Percentiles rank a stretch among this genome's conserved stretches.
These are phyloP conservation scores for Sturmia bella DNA, from an alignment of 2,888 invertebrate genomes.

Conservation along the genomic window DNA sequence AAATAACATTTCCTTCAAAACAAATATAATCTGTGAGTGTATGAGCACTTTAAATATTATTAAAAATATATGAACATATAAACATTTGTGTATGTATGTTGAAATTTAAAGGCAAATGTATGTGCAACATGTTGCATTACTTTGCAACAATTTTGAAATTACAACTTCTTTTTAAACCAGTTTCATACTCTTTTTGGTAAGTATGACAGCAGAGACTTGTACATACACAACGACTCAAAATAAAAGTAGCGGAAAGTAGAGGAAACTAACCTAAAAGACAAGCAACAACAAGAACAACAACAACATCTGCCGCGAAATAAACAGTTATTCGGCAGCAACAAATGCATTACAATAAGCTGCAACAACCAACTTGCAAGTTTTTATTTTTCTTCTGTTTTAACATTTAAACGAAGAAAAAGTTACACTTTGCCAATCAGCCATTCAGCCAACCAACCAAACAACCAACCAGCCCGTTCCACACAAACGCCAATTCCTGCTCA, in stretches of 20 bases:
- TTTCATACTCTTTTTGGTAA: conserved; percentile 31
- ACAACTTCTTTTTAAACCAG: conserved; percentile 25
- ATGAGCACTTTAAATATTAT: no score
- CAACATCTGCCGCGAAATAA: no score
- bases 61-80: background rate
- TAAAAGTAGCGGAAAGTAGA: conserved; percentile 50
- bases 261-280: conserved; percentile 59
- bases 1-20: no score
- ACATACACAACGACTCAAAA: background rate
- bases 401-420: conserved; percentile 22
- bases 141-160: conserved; percentile 2
- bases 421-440: conserved; percentile 50
- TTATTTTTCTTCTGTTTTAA: background rate
- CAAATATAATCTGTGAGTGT: no score
- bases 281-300: conserved; percentile 15
- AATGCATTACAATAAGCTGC: conserved; percentile 43
- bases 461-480: conserved; percentile 16
- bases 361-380: conserved; percentile 25
- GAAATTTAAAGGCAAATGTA: background rate
- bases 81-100: background rate
- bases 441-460: no score
- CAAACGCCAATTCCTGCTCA: conserved; percentile 7
- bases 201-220: conserved; percentile 18
- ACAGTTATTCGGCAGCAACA: conserved; percentile 54
- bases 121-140: conserved; percentile 50